Evolutionary conservation across 2,888 invertebrate genomes (phyloP).

Genomic region (Lymantria dispar): DNA sequence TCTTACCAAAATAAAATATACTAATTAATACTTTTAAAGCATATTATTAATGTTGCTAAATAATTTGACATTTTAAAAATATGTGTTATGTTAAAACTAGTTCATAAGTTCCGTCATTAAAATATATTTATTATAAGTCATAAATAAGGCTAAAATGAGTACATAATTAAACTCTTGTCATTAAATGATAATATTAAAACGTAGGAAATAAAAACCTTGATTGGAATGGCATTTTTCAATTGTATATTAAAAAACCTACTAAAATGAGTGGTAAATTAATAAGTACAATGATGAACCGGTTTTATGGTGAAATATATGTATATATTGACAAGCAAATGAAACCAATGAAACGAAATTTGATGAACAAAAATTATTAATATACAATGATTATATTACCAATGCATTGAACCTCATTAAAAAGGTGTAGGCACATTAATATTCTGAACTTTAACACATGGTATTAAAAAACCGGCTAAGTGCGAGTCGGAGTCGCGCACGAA

Average conservation of each 20-base stretch:
- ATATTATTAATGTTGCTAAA: no score
- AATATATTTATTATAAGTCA: background rate
- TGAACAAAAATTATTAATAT: constrained; percentile 16
- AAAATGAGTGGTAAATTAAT: constrained; percentile 15
- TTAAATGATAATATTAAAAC: constrained; percentile 4
- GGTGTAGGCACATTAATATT: background rate
- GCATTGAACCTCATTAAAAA: constrained; percentile 2
- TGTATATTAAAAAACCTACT: constrained; percentile 2
- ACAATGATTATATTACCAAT: constrained; percentile 4
- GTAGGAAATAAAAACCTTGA: constrained; percentile 5
- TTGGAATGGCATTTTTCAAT: constrained; percentile 3
- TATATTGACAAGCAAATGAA: constrained; percentile 19
- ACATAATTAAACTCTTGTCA: background rate
- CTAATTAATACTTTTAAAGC: no score
- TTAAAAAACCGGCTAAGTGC: no score
- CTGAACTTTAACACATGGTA: no score
- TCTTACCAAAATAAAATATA: no score
- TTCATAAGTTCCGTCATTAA: background rate
- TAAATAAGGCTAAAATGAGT: background rate
- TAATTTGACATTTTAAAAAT: background rate
- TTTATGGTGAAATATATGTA: constrained; percentile 15
- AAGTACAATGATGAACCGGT: constrained; percentile 15
- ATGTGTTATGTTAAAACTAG: background rate
- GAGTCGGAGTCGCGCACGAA: no score
- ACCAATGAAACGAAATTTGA: constrained; percentile 25